Evolutionary conservation across 2,888 invertebrate species (phyloP).

Genomic region (Venusia cambrica): DNA sequence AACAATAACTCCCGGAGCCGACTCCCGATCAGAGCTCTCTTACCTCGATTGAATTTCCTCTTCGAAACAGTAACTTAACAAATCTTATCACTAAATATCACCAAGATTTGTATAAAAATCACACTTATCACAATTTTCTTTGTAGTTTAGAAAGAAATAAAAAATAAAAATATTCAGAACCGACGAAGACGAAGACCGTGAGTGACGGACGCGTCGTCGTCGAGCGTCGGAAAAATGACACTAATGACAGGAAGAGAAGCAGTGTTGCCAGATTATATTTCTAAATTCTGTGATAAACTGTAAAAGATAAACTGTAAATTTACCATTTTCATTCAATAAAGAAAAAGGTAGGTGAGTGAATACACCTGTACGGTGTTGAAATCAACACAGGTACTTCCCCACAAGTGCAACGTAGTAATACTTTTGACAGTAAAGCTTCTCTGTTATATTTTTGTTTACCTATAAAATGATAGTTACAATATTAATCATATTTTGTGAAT

Average conservation of each 20-base stretch:
- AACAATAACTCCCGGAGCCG: conserved; percentile 62
- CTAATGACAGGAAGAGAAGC: conserved; percentile 1
- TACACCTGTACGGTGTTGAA: too few species aligned
- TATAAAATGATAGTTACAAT: too few species aligned
- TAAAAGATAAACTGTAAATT: conserved; percentile 11
- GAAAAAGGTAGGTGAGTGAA: too few species aligned
- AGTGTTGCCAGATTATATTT: too few species aligned
- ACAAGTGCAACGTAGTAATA: too few species aligned
- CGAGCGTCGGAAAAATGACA: conserved; percentile 56
- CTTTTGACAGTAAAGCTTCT: too few species aligned
- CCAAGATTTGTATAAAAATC: conserved; percentile 76
- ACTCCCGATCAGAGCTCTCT: conserved; percentile 47
- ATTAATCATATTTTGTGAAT: too few species aligned
- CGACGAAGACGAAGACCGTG: conserved; percentile 67
- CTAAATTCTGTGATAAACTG: conserved; percentile 1
- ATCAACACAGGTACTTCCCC: too few species aligned
- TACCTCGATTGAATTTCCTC: conserved; percentile 73
- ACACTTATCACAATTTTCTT: conserved; percentile 78
- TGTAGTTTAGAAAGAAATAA: conserved; percentile 67
- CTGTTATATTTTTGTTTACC: too few species aligned
- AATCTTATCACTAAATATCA: conserved; percentile 78
- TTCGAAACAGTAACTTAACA: conserved; percentile 74
- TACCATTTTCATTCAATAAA: too few species aligned
- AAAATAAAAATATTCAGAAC: conserved; percentile 67
- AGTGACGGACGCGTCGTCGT: too few species aligned